Base-by-base conservation (phyloP, 1,140 invertebrate species). In the Polypedilum pembai region DNA sequence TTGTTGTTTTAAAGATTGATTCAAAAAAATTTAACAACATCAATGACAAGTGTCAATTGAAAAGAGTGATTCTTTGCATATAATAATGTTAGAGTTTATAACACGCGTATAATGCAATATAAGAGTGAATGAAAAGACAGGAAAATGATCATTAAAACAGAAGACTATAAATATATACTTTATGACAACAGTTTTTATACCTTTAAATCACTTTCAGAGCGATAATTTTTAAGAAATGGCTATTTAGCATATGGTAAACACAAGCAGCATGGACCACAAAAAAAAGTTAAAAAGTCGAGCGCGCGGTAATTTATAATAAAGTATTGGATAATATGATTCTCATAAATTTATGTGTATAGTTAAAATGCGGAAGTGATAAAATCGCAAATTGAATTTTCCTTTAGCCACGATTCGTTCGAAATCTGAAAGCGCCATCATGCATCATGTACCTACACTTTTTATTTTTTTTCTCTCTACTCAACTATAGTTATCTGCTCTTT, bases 361-460 rank as follows among this genome's bases (percentile, higher is more conserved):
- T n/a, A n/a, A 56, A 56, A 56, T 56, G 45, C 45, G 45, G 45
- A 56, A 56, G 45, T 56, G 45, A 56, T 56, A 56, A 56, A 56
- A 56, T 56, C 45, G 12, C 45, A 56, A 56, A 56, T 56, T 56
- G 45, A 56, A n/a, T 56, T 56, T 56, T 45, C 45, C 15, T 56
- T 12, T 56, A 56, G 45, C 12, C 45, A 56, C 45, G 45, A 56
- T n/a, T 56, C 45, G 45, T 56, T 56, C 24, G 24, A n/a, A 56
- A 56, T 56, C 12, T 56, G n/a, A 56, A 56, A 56, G 45, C 45
- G 45, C 45, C 45, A 56, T 56, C 45, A 56, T 56, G 45, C 45
- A 33, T 33, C 24, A 33, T 33, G 24, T 33, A 33, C 24, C 24
- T 56, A 56, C 45, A 56, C 45, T 56, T 56, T 4, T 33, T 33